These are phyloP conservation scores for Mormyrus lacerda DNA, from an alignment of 2,113 vertebrate species.

Conservation along the genomic window DNA sequence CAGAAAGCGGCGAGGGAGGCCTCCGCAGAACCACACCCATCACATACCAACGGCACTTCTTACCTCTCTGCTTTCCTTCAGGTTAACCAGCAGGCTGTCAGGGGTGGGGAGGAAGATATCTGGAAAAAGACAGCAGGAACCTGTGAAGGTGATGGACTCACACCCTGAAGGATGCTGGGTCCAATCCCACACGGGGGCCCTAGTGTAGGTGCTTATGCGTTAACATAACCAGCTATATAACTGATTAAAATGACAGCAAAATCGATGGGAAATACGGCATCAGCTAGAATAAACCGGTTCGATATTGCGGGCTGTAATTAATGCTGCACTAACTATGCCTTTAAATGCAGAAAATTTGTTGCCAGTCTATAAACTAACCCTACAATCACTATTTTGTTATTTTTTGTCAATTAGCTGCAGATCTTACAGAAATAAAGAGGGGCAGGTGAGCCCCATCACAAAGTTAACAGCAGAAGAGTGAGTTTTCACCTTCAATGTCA, in stretches of 20 bases:
- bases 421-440: background rate
- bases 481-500: slow-evolving; percentile 85
- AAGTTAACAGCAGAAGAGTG: background rate
- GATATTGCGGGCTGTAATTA: too few relatives aligned
- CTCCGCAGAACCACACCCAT: background rate
- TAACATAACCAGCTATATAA: background rate
- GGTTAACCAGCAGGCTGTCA: slow-evolving; percentile 89
- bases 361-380: background rate
- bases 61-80: slow-evolving; percentile 93
- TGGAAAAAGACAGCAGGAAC: slow-evolving; percentile 42
- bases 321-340: background rate
- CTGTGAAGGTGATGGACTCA: background rate
- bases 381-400: background rate
- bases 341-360: background rate
- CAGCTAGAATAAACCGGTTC: too few relatives aligned
- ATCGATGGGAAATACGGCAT: background rate
- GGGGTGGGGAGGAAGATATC: slow-evolving; percentile 91
- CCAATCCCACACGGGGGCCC: background rate
- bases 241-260: background rate
- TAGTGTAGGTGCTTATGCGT: background rate
- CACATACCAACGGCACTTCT: background rate
- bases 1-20: background rate
- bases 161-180: background rate
- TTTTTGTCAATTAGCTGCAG: background rate
- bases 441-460: background rate